A percentile compares a stretch with the other conserved stretches of the same genome.
phyloP scores from a whole-genome alignment of 2,888 invertebrate genomes.

The Chloroclystis v-ata region DNA sequence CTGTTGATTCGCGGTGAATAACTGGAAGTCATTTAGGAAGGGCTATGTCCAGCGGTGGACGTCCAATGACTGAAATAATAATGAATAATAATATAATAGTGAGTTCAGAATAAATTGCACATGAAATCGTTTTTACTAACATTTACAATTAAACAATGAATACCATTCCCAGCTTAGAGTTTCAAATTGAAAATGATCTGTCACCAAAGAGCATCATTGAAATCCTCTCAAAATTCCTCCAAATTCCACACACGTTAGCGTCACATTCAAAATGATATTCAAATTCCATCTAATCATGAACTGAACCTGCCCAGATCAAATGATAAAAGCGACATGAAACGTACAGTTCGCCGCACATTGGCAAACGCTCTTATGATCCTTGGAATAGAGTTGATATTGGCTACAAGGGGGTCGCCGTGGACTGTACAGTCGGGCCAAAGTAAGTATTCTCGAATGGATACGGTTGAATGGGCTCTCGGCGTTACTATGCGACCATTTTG shows the following conservation, averaged over 20 bases:
- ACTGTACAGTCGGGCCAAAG: slow-evolving; percentile 48
- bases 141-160: slow-evolving; percentile 2
- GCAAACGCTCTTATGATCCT: slow-evolving; percentile 1
- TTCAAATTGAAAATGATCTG: slow-evolving; percentile 9
- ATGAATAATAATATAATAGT: too few relatives aligned
- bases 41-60: too few relatives aligned
- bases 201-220: slow-evolving; percentile 7
- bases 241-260: slow-evolving; percentile 16
- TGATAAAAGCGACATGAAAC: slow-evolving; percentile 21
- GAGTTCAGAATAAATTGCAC: too few relatives aligned
- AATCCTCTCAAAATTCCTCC: slow-evolving; percentile 11
- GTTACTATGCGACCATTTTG: slow-evolving; percentile 44
- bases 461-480: slow-evolving; percentile 45
- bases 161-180: slow-evolving; percentile 4
- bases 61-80: too few relatives aligned
- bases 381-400: slow-evolving; percentile 9
- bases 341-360: slow-evolving; percentile 6
- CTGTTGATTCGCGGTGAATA: too few relatives aligned
- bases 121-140: too few relatives aligned
- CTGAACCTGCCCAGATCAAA: slow-evolving; percentile 23
- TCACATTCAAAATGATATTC: slow-evolving; percentile 21
- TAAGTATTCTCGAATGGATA: slow-evolving; percentile 52
- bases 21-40: too few relatives aligned
- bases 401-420: slow-evolving; percentile 6
- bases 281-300: slow-evolving; percentile 22